phyloP scores from a whole-genome alignment of 2,797 vertebrate species.

The Leucoraja ocellata region DNA sequence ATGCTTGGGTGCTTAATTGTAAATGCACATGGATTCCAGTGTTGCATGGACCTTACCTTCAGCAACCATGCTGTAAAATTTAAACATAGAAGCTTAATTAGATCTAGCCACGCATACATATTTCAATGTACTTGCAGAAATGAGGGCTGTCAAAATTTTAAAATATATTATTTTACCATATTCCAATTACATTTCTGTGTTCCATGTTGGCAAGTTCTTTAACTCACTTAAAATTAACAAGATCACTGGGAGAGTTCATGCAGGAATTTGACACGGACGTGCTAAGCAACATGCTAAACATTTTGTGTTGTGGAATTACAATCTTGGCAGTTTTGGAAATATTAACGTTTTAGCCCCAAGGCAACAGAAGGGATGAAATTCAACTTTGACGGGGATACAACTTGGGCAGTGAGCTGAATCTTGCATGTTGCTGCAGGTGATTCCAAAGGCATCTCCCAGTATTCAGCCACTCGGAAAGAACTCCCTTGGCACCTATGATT shows the following conservation, averaged over 20 bases:
- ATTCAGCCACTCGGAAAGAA: no score
- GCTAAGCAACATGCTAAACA: background rate
- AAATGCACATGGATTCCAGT: no score
- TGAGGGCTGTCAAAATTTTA: background rate
- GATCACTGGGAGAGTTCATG: background rate
- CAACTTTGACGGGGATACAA: background rate
- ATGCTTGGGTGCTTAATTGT: background rate
- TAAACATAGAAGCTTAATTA: background rate
- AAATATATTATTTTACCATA: background rate
- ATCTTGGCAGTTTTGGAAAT: background rate
- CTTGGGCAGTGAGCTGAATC: background rate
- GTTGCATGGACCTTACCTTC: background rate
- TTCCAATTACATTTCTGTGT: background rate
- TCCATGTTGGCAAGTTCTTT: background rate
- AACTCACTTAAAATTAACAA: slow-evolving; percentile 15
- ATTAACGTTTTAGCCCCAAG: background rate
- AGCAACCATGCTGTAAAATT: background rate
- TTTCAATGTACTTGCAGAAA: background rate
- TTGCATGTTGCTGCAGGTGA: no score
- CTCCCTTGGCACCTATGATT: no score
- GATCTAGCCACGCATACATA: background rate
- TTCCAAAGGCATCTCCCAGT: no score
- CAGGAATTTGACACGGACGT: background rate
- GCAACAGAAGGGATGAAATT: background rate
- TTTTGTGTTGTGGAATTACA: background rate